phyloP scores from a whole-genome alignment of 2,113 vertebrate species.

The Telmatochromis sp. region DNA sequence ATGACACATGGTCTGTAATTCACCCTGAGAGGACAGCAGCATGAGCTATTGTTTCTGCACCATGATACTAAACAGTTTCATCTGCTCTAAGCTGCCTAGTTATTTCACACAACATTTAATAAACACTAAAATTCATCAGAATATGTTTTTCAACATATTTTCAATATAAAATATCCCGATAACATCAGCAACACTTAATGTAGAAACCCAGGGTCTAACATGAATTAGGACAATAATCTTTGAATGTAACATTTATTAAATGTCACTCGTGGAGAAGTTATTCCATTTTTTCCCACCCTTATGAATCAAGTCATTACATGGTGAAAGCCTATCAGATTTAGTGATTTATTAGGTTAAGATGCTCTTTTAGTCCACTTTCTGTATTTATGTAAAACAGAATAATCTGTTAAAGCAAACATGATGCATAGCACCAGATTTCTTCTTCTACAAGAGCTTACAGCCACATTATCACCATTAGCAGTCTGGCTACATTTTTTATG shows the following conservation, averaged over 20 bases:
- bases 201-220: background rate
- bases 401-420: background rate
- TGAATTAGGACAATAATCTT: background rate
- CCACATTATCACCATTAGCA: background rate
- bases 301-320: background rate
- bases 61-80: background rate
- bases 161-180: background rate
- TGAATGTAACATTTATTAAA: background rate
- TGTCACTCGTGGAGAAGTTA: background rate
- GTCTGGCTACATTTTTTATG: background rate
- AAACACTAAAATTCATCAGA: background rate
- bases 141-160: background rate
- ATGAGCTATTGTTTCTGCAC: background rate
- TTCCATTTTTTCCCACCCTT: background rate
- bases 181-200: background rate
- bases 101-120: background rate
- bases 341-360: too few species aligned
- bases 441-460: background rate
- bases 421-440: background rate
- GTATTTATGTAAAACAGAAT: background rate
- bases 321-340: background rate
- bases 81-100: background rate
- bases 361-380: background rate
- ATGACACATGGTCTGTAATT: background rate
- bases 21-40: background rate